Conservation (phyloP, 2,113 vertebrate genomes). For the Carettochelys insculpta region DNA sequence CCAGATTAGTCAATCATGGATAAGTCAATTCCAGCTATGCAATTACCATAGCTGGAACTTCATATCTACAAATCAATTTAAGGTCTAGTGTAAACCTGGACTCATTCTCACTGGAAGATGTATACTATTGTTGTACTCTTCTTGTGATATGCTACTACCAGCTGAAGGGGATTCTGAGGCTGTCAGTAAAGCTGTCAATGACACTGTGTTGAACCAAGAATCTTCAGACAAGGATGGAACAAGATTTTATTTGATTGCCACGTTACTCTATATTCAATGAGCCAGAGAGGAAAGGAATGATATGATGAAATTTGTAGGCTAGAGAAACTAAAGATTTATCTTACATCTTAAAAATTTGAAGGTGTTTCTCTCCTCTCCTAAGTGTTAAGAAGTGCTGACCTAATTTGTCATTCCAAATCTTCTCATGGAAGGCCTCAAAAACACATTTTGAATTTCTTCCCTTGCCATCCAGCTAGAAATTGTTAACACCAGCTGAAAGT, state of each 20-base stretch:
- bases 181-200: neutral
- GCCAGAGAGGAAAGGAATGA: neutral
- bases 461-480: neutral
- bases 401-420: neutral
- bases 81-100: too few relatives aligned
- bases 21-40: too few relatives aligned
- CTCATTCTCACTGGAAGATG: neutral
- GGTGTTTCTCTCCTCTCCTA: neutral
- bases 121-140: neutral
- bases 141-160: neutral
- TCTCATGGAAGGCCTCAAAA: neutral
- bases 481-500: neutral
- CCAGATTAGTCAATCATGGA: too few relatives aligned
- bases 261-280: neutral
- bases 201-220: neutral
- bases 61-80: too few relatives aligned
- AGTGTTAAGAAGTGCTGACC: neutral
- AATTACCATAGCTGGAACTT: too few relatives aligned
- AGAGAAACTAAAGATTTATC: neutral
- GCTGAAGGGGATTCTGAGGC: neutral
- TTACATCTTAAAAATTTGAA: neutral
- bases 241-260: neutral
- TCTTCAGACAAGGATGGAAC: neutral
- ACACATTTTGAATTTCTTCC: neutral
- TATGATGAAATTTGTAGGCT: neutral